Evolutionary conservation across 2,797 vertebrate genomes (phyloP).

Genomic region (Morus bassanus): DNA sequence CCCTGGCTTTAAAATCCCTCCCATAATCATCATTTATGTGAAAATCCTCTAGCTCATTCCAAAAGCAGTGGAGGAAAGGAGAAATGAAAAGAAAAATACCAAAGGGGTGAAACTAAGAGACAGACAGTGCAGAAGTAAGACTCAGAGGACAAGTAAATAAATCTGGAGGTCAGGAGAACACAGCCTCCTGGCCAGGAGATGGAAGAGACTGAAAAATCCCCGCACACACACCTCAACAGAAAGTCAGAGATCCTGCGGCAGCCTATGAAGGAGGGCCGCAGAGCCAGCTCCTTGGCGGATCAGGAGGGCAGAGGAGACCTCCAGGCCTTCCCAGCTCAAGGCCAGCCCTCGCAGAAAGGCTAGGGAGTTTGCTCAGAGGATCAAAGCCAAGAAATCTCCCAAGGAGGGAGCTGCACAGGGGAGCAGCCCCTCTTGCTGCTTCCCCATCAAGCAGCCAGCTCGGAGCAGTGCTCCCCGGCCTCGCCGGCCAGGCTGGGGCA

Average conservation of each 20-base stretch:
- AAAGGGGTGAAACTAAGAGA: neutral
- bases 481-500: rapidly evolving
- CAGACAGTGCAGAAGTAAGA: neutral
- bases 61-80: neutral
- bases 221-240: too few relatives aligned
- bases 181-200: neutral
- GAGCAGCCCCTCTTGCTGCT: neutral
- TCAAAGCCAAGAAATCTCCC: neutral
- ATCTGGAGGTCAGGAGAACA: neutral
- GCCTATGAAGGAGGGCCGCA: rapidly evolving
- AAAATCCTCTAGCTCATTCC: neutral
- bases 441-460: neutral
- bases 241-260: neutral
- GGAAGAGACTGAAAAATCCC: neutral
- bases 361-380: neutral
- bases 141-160: neutral
- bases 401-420: neutral
- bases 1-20: neutral
- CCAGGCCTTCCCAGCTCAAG: neutral
- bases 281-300: rapidly evolving
- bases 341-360: neutral
- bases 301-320: neutral
- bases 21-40: neutral
- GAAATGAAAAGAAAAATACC: neutral
- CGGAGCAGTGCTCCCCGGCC: neutral